Conservation (phyloP, 1,140 invertebrate genomes). For the Pseudobourletiella spinata region DNA sequence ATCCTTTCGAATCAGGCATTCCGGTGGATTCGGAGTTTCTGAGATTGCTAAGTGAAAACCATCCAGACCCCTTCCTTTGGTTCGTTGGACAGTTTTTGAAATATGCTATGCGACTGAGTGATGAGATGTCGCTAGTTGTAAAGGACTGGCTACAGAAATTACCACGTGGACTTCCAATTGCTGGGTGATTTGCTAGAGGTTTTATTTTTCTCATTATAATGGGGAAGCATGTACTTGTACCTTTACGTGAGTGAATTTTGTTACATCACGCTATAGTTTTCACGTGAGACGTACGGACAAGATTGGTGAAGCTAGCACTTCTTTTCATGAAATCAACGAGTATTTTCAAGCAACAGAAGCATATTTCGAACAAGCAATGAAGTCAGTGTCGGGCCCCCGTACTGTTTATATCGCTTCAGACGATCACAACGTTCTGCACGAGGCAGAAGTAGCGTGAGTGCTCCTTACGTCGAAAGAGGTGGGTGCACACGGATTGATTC, state of each 20-base stretch:
- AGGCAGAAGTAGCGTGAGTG: too few species aligned
- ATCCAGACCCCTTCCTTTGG: slow-evolving; percentile 12
- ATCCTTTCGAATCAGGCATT: slow-evolving; percentile 12
- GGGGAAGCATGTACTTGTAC: neutral
- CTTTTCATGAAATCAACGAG: slow-evolving; percentile 1
- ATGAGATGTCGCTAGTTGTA: neutral
- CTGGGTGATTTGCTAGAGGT: neutral
- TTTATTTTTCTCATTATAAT: neutral
- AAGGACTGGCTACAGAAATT: neutral
- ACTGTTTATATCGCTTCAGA: slow-evolving; percentile 13
- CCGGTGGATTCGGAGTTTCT: neutral
- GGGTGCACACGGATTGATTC: too few species aligned
- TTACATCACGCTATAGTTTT: too few species aligned
- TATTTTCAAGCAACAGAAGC: neutral
- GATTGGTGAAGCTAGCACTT: neutral
- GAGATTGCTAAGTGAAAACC: neutral
- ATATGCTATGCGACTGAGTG: neutral
- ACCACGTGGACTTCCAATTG: neutral
- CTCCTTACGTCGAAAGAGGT: too few species aligned
- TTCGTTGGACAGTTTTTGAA: slow-evolving; percentile 9
- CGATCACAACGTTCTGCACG: slow-evolving; percentile 9
- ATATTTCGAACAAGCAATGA: neutral
- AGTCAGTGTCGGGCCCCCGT: neutral
- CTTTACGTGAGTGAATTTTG: neutral
- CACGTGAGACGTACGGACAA: slow-evolving; percentile 15